phyloP scores from a whole-genome alignment of 2,797 vertebrate species.

The Chelonia mydas region DNA sequence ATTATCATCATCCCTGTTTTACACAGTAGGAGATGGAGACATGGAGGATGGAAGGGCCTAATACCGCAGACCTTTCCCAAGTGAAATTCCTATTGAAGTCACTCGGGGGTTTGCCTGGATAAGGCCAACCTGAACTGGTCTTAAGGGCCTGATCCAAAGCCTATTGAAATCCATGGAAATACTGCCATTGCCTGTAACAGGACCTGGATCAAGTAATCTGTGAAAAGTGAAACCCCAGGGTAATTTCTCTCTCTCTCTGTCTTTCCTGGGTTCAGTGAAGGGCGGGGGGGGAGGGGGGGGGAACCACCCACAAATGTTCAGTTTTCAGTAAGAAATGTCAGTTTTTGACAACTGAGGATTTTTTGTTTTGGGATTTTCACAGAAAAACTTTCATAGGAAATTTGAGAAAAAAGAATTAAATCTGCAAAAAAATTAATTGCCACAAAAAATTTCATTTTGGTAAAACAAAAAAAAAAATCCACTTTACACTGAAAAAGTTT shows the following conservation, averaged over 20 bases:
- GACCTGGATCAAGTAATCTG: neutral
- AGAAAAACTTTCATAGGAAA: neutral
- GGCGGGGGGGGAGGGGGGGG: too few species aligned
- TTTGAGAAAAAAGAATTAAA: neutral
- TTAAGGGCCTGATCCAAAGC: rapidly evolving
- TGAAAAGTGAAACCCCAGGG: neutral
- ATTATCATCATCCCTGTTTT: neutral
- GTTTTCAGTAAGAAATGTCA: neutral
- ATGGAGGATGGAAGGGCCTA: neutral
- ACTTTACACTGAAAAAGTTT: neutral
- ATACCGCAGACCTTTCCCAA: neutral
- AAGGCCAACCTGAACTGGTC: neutral
- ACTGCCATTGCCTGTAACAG: neutral
- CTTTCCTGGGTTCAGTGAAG: neutral
- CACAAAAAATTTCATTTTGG: neutral
- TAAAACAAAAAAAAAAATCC: neutral
- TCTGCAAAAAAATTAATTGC: neutral
- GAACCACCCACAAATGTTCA: too few species aligned
- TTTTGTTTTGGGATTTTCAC: neutral
- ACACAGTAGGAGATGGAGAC: neutral
- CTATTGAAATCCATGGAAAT: neutral
- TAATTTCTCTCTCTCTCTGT: neutral
- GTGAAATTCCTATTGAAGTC: neutral
- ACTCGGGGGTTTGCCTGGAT: neutral
- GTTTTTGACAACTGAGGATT: neutral